Base-by-base conservation (phyloP, 1,140 invertebrate species). In the Brachionus angularis region DNA sequence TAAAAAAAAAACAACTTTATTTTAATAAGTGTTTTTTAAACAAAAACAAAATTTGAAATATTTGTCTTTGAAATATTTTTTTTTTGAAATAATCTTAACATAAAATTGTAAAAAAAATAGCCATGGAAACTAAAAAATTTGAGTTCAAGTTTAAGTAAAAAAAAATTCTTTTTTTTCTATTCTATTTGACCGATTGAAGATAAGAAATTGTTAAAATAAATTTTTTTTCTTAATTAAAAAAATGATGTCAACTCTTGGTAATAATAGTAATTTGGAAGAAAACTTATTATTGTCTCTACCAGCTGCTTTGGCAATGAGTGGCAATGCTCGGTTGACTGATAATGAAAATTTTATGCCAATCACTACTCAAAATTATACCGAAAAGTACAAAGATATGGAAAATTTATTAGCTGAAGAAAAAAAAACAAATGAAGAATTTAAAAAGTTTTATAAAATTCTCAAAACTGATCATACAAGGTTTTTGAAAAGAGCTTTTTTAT, bases 401-500 rank as follows among this genome's bases (percentile, higher is more conserved):
- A 50, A 46, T 31, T 39, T 67, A 47, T 23, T 67, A n/a, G 16
- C 42, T 34, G 62, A 67, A 12, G 62, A 67, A 36, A 46, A 50
- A 34, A 46, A 50, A 67, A 67, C 42, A 14, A 67, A 67, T 36
- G 62, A 67, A 36, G 62, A 67, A 50, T 18, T 67, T 31, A 29
- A 67, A 67, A 67, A 67, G 23, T 67, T 34, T 46, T 67, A 67
- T 23, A 67, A 67, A 47, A 42, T 67, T 16, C 62, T 67, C 21
- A 67, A 67, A 21, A 42, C 7, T 25, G 62, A 67, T 36, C 62
- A 67, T 49, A 67, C 25, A 12, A 67, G 62, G 62, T 67, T 16
- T 27, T 2, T 21, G 16, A 3, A 3, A 8, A 47, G 25, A 64
- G 14, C 3, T n/a, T 18, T 34, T 14, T 67, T 46, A 18, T 2